Percentiles rank a stretch among this genome's conserved stretches.
phyloP scores from a whole-genome alignment of 2,888 invertebrate genomes.

The Eurois occulta region DNA sequence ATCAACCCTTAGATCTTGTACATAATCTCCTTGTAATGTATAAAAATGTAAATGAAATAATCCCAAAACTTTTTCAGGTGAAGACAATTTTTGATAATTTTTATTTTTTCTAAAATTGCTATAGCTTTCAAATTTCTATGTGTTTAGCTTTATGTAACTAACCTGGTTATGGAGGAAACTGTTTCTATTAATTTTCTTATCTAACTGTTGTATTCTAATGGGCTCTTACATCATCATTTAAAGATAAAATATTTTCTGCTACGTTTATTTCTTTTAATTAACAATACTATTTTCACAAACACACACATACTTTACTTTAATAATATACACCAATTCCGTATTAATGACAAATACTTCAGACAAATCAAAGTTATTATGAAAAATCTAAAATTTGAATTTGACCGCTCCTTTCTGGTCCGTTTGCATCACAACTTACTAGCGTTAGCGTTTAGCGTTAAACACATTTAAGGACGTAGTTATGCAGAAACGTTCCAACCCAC shows the following conservation, averaged over 20 bases:
- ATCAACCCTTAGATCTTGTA: constrained; percentile 58
- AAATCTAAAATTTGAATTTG: background rate
- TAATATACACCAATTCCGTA: constrained; percentile 21
- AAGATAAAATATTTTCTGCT: background rate
- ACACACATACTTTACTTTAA: constrained; percentile 7
- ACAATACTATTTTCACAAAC: constrained; percentile 19
- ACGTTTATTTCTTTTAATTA: background rate
- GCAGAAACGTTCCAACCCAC: too few relatives aligned
- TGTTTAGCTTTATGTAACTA: constrained; percentile 88
- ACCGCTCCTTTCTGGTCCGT: background rate
- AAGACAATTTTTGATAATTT: constrained; percentile 70
- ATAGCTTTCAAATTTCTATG: constrained; percentile 83
- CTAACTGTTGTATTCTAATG: constrained; percentile 26
- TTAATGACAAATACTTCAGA: constrained; percentile 12
- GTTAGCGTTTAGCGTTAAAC: background rate
- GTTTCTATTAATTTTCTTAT: constrained; percentile 62
- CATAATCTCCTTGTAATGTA: constrained; percentile 55
- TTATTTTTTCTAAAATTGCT: constrained; percentile 71
- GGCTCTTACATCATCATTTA: constrained; percentile 34
- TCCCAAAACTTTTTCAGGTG: constrained; percentile 85
- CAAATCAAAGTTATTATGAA: background rate
- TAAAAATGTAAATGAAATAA: constrained; percentile 70
- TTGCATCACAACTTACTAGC: background rate
- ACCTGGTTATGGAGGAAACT: constrained; percentile 81
- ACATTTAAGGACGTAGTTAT: too few relatives aligned